phyloP scores from a whole-genome alignment of 2,888 invertebrate genomes.

The Caenorhabditis angaria region DNA sequence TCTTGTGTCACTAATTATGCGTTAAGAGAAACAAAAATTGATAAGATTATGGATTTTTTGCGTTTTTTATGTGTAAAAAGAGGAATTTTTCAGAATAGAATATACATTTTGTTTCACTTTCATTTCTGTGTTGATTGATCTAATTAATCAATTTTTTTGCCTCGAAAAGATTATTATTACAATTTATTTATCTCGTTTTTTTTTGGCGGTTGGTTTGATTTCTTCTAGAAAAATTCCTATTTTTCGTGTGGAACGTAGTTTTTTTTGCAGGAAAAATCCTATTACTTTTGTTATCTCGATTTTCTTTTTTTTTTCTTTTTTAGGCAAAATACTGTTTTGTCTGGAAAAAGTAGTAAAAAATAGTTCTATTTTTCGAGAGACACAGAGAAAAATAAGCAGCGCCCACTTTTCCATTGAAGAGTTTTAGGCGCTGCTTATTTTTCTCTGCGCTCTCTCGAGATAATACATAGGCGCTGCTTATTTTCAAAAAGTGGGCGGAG shows the following conservation, averaged over 20 bases:
- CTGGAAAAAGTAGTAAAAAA: not conserved
- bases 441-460: too few species aligned
- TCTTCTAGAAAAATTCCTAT: not conserved
- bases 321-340: not conserved
- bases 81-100: too few species aligned
- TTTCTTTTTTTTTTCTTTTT: not conserved
- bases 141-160: conserved; percentile 2
- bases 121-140: not conserved
- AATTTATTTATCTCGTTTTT: not conserved
- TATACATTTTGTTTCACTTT: not conserved
- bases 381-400: not conserved
- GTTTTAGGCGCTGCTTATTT: too few species aligned
- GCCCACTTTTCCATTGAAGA: too few species aligned
- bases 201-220: not conserved
- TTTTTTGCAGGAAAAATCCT: not conserved
- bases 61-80: not conserved
- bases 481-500: too few species aligned
- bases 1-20: not conserved
- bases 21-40: not conserved
- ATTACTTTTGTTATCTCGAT: conserved; percentile 2
- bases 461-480: too few species aligned
- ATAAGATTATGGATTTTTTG: not conserved
- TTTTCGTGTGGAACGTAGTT: not conserved
- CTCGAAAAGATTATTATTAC: not conserved
- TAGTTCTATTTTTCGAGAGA: too few species aligned